These are phyloP conservation scores for Mormyrus lacerda DNA, from an alignment of 2,113 vertebrate species.

Conservation along the genomic window DNA sequence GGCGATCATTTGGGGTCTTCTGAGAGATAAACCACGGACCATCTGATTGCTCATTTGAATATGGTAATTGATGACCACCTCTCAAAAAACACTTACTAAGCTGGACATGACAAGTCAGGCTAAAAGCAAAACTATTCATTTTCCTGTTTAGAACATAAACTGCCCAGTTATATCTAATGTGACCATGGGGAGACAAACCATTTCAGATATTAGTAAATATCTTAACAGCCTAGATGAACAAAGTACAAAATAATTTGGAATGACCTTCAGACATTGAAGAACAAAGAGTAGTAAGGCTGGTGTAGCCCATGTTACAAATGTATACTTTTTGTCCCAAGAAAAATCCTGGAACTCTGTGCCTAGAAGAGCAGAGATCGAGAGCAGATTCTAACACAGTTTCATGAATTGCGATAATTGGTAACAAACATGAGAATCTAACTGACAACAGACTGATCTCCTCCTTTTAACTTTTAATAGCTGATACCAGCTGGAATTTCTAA, in stretches of 20 bases:
- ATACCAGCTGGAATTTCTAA: not conserved
- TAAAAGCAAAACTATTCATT: not conserved
- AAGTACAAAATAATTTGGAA: not conserved
- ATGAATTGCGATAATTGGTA: not conserved
- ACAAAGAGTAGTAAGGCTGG: not conserved
- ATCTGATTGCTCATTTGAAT: not conserved
- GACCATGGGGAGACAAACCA: not conserved
- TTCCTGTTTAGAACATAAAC: not conserved
- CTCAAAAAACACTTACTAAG: not conserved
- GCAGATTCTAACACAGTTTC: not conserved
- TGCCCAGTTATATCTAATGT: not conserved
- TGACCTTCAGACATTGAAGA: not conserved
- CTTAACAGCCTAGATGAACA: not conserved
- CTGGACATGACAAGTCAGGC: not conserved
- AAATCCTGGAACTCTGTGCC: not conserved
- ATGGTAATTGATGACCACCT: not conserved
- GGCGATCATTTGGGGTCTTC: not conserved
- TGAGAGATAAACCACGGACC: not conserved
- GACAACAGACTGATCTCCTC: not conserved
- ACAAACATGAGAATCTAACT: not conserved
- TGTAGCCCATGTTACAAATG: not conserved
- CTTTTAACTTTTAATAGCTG: not conserved
- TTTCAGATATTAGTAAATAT: not conserved
- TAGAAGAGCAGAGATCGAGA: not conserved
- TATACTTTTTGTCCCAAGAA: not conserved